Base-by-base conservation (phyloP, 2,888 invertebrate genomes). In the Scaptomyza parva region DNA sequence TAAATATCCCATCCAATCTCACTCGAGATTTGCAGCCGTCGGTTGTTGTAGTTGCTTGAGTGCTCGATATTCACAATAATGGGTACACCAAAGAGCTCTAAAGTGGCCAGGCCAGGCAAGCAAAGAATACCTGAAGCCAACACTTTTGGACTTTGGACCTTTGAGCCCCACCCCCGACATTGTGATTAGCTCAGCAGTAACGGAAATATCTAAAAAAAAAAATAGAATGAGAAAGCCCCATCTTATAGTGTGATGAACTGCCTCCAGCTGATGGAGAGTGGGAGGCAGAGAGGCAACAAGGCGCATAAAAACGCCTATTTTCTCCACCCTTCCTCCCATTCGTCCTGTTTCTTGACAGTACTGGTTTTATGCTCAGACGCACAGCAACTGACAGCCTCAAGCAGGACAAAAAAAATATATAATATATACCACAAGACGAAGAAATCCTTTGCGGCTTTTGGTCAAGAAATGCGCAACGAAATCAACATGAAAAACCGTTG, bases 61-160 rank as follows among this genome's bases (percentile, higher is more conserved):
- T 68, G 65, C 78, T 81, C 81, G 70, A 81, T 81, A 85, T 74
- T 78, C 77, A 66, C 85, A 77, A 82, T 85, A 85, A 85, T 59
- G 60, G 60, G 61, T 63, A 45, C 86, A 54, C 82, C 53, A 39
- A 86, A 80, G 83, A 80, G 86, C 86, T 76, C 78, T 83, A 78
- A 83, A 83, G 82, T 65, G 86, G 69, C 66, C 68, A 67, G 63
- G 55, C 66, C 67, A 68, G 63, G 57, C 35, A 78, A 70, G 75
- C 71, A 74, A 17, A 17, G 62, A 60, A 64, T 62, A 58, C 57
- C 53, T 60, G 68, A 11, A 6, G 47, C 62, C 57, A 70, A 59
- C 82, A 77, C 82, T 79, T 81, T 70, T 57, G 58, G 48, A 40
- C 53, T 62, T 57, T 45, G 67, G 45, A 74, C 65, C 67, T 71